phyloP scores from a whole-genome alignment of 2,888 invertebrate species.

The Bombylius major region DNA sequence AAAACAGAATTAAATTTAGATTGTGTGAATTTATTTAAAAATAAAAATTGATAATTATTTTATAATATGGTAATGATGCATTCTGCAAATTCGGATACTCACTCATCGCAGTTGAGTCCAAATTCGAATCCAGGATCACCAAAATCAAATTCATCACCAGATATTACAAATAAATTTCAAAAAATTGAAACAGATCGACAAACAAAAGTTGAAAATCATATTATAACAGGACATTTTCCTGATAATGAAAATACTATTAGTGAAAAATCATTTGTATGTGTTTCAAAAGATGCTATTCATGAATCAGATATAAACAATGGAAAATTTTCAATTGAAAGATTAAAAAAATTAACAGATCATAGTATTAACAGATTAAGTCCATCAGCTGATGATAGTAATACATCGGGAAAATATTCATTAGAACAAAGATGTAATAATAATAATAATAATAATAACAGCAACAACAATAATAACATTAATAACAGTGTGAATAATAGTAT shows the following conservation, averaged over 20 bases:
- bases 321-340: slow-evolving; percentile 31
- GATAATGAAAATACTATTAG: neutral
- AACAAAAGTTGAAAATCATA: slow-evolving; percentile 12
- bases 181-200: slow-evolving; percentile 11
- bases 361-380: slow-evolving; percentile 32
- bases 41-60: neutral
- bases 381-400: slow-evolving; percentile 15
- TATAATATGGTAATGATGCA: slow-evolving; percentile 36
- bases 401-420: slow-evolving; percentile 10
- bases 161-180: slow-evolving; percentile 3
- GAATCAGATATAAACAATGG: slow-evolving; percentile 18
- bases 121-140: slow-evolving; percentile 35
- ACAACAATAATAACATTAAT: slow-evolving; percentile 15
- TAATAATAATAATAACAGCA: slow-evolving; percentile 20
- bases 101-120: slow-evolving; percentile 32
- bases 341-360: slow-evolving; percentile 33
- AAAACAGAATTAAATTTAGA: too few relatives aligned
- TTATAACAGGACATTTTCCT: slow-evolving; percentile 9
- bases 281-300: slow-evolving; percentile 2
- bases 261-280: slow-evolving; percentile 2
- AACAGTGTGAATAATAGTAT: neutral
- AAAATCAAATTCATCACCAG: slow-evolving; percentile 31
- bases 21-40: neutral
- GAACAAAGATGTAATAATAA: slow-evolving; percentile 19
- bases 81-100: slow-evolving; percentile 27